These are phyloP conservation scores for Caenorhabditis tropicalis DNA, from an alignment of 1,140 invertebrate genomes.

Conservation along the genomic window DNA sequence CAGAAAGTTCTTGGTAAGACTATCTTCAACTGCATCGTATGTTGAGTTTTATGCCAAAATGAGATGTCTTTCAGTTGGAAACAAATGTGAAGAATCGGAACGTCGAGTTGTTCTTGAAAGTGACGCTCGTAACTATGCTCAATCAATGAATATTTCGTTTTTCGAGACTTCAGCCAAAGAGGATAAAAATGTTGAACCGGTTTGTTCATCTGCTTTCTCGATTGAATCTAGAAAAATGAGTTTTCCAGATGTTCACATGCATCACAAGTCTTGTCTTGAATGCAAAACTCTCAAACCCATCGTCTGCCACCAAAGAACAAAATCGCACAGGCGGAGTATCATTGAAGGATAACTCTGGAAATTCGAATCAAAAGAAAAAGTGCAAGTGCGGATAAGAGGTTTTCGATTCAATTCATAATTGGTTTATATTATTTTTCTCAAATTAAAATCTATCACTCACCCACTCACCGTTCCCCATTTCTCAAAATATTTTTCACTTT, in stretches of 20 bases:
- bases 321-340: conserved; percentile 40
- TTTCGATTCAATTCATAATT: background rate
- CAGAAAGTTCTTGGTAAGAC: conserved; percentile 93
- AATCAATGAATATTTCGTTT: conserved; percentile 92
- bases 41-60: too few species aligned
- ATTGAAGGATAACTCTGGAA: conserved; percentile 21
- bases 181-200: conserved; percentile 97
- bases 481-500: conserved; percentile 5
- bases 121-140: conserved; percentile 94
- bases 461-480: background rate
- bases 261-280: conserved; percentile 58
- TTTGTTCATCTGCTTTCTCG: conserved; percentile 70
- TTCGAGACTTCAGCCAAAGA: conserved; percentile 99
- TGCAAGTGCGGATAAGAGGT: conserved; percentile 54
- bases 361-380: conserved; percentile 50
- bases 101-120: conserved; percentile 94
- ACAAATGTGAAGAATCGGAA: conserved; percentile 97
- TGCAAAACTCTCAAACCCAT: conserved; percentile 51
- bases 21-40: too few species aligned
- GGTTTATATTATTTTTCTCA: background rate
- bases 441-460: too few species aligned
- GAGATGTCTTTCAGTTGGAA: conserved; percentile 92
- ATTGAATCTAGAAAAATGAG: background rate
- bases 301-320: background rate
- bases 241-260: conserved; percentile 60